These are phyloP conservation scores for Notospermus geniculatus DNA, from an alignment of 1,140 invertebrate genomes.

Conservation along the genomic window DNA sequence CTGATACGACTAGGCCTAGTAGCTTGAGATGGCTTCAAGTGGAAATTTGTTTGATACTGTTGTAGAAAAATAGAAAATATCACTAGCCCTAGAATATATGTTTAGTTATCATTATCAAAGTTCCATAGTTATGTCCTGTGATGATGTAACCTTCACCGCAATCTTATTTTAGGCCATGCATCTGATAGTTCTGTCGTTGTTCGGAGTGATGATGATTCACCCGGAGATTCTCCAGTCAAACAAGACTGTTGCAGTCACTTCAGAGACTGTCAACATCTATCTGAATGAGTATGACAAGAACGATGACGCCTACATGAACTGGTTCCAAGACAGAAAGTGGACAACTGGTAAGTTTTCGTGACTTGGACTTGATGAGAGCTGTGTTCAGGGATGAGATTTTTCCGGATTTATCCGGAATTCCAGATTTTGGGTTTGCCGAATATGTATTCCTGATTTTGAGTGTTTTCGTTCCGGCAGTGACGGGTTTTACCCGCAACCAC, in stretches of 20 bases:
- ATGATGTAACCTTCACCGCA: not conserved
- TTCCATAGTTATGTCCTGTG: not conserved
- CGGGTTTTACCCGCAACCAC: too few species aligned
- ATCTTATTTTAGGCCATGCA: constrained; percentile 28
- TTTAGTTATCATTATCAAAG: not conserved
- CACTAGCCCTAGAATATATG: not conserved
- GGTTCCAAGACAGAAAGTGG: constrained; percentile 12
- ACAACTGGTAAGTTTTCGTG: constrained; percentile 19
- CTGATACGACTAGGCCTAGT: too few species aligned
- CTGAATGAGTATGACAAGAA: constrained; percentile 24
- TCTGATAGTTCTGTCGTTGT: constrained; percentile 25
- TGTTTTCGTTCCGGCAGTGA: too few species aligned
- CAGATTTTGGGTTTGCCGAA: not conserved
- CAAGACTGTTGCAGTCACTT: constrained; percentile 11
- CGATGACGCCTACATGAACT: constrained; percentile 11
- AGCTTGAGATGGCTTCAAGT: not conserved
- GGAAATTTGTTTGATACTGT: not conserved
- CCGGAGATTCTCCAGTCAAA: constrained; percentile 30
- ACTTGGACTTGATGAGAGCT: not conserved
- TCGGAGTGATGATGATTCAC: constrained; percentile 30
- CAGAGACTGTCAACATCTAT: constrained; percentile 24
- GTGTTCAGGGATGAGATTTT: too few species aligned
- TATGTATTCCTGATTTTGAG: too few species aligned
- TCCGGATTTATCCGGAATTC: too few species aligned
- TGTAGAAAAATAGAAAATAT: not conserved